phyloP scores from a whole-genome alignment of 1,140 invertebrate genomes.

The Pogonomyrmex californicus region DNA sequence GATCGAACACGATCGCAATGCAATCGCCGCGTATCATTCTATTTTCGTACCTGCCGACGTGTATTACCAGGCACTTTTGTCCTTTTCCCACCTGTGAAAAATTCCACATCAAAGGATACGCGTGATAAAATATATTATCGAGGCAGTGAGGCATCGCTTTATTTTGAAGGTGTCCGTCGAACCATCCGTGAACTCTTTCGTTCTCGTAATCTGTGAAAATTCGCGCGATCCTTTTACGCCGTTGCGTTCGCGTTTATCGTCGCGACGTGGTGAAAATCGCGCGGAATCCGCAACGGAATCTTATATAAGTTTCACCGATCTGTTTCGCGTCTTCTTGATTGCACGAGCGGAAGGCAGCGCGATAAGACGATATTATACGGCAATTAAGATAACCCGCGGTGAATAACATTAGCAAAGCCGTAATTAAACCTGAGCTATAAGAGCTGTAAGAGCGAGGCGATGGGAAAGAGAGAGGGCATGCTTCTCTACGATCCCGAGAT shows the following conservation, averaged over 20 bases:
- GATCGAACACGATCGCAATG: conserved; percentile 52
- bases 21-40: conserved; percentile 50
- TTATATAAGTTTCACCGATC: conserved; percentile 37
- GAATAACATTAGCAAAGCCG: conserved; percentile 62
- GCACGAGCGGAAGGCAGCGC: conserved; percentile 43
- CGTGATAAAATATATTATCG: conserved; percentile 2
- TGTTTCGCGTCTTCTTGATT: conserved; percentile 60
- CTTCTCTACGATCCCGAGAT: conserved; percentile 26
- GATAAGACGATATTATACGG: conserved; percentile 65
- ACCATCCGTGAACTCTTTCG: not conserved
- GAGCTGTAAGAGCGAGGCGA: not conserved
- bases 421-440: conserved; percentile 55
- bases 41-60: conserved; percentile 41
- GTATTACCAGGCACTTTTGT: conserved; percentile 40
- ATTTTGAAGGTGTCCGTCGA: not conserved
- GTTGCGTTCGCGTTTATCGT: not conserved
- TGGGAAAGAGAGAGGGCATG: conserved; percentile 36
- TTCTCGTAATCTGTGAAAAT: not conserved
- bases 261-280: conserved; percentile 22
- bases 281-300: not conserved
- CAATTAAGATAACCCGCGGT: conserved; percentile 66
- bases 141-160: not conserved
- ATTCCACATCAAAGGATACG: conserved; percentile 28
- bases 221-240: not conserved
- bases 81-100: conserved; percentile 19